Evolutionary conservation across 2,888 invertebrate genomes (phyloP), one percentile per base, ranked within the genome.

Genomic region (Leucophenga montana): DNA sequence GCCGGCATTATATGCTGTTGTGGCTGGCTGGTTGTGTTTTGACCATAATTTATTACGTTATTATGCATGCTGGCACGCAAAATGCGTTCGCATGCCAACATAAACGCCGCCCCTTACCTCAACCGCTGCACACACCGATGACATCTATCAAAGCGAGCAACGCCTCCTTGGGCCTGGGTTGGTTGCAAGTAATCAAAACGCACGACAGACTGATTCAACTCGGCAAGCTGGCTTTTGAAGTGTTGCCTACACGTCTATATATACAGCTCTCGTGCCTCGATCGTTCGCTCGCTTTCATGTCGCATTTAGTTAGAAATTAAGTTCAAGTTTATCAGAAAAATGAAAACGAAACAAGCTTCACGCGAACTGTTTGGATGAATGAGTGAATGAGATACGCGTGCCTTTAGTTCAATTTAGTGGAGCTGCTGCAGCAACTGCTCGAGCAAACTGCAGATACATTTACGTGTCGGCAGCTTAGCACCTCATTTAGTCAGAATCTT

Each of bases 401-500:
- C 50, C 50, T 50, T 50, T 16, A 16, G 62, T 64, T 46, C 33
- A 14, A 31, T 46, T 13, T 22, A 22, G 46, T 46, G 9, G 61
- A 16, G 18, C 22, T 56, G 20, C 6, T 20, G 14, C n/a, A n/a
- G n/a, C 5, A 3, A 33, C 14, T 56, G 56, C 14, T 56, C 11
- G n/a, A n/a, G n/a, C n/a, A n/a, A n/a, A n/a, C n/a, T 22, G 13
- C 33, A 33, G 27, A 27, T 57, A 39, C 16, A 39, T 18, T 61
- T 46, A 70, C 71, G 71, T 74, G 77, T 75, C 72, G 76, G 65
- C 77, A 74, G 73, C 80, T 80, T 80, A 82, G 69, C 80, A 80
- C 80, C 80, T 82, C 75, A 78, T 80, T 80, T 77, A 71, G 74
- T 65, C 13, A 44, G 61, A 44, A 46, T 65, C 67, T 18, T 48